A percentile compares a stretch with the other conserved stretches of the same genome.
phyloP scores from a whole-genome alignment of 2,888 invertebrate genomes.

The Uropetala carovei region DNA sequence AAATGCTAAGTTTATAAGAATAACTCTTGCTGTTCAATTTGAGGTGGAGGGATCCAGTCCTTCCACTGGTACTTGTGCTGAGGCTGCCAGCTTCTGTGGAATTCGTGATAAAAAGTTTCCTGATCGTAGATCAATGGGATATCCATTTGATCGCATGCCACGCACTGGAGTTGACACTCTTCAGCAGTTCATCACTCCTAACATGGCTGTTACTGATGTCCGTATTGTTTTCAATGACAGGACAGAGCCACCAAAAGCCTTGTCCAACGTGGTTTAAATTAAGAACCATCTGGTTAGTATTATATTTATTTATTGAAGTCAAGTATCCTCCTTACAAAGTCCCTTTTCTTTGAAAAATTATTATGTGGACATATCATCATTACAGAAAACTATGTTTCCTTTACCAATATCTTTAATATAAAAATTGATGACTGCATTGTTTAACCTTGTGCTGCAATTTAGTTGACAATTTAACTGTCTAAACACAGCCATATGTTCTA shows the following conservation, averaged over 20 bases:
- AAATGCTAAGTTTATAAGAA: too few species aligned
- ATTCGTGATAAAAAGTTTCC: constrained; percentile 87
- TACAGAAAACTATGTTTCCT: too few species aligned
- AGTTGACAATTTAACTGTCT: too few species aligned
- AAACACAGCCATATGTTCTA: too few species aligned
- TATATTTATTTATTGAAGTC: too few species aligned
- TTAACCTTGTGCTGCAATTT: too few species aligned
- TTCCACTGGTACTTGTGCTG: constrained; percentile 78
- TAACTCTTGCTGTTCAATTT: background rate
- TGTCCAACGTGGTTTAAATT: background rate
- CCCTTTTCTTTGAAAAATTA: too few species aligned
- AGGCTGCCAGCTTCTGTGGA: constrained; percentile 89
- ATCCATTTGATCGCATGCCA: constrained; percentile 85
- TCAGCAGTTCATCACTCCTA: constrained; percentile 83
- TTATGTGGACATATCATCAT: too few species aligned
- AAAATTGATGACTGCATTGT: too few species aligned
- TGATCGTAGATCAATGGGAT: constrained; percentile 90
- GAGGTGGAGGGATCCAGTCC: background rate
- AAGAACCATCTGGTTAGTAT: background rate
- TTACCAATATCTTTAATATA: too few species aligned
- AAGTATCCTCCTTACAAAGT: too few species aligned
- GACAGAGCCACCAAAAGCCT: background rate
- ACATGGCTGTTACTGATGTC: constrained; percentile 83
- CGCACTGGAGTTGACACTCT: constrained; percentile 79
- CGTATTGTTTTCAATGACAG: constrained; percentile 79